Evolutionary conservation across 2,888 invertebrate species (phyloP), one percentile per base, ranked within the genome.

Genomic region (Pseudeuparius sepicola): DNA sequence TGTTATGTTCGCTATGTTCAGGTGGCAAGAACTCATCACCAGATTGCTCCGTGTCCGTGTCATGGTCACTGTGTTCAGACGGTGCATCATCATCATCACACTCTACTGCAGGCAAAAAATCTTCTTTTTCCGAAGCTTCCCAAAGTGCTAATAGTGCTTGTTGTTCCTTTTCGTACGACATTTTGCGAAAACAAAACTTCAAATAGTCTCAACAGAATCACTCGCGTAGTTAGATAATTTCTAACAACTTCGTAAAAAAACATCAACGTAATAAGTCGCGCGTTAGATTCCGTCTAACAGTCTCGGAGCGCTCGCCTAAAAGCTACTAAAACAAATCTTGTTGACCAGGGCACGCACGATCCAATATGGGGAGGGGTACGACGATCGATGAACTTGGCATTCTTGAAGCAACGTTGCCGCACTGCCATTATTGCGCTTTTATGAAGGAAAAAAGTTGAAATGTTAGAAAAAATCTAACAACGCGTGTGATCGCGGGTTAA

Each of bases 181-280:
- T 20, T 20, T 20, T 20, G 20, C n/a, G 7, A 20, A 7, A 20
- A 20, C 7, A 20, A 9, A 7, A 20, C 20, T 7, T 20, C 20
- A 9, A 20, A 20, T 9, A 20, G 7, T 20, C 7, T 20, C 20
- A 20, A 20, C 20, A 20, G 20, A 9, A 20, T 20, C 20, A 20
- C 20, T 20, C 20, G 20, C 20, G 20, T 20, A 20, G 20, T 20
- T 20, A 20, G 20, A 20, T 20, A 20, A 7, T 20, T 20, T 20
- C 20, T 20, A 20, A 20, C 20, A 20, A 20, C n/a, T 7, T 20
- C n/a, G 7, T 7, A 20, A 7, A 20, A 7, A 20, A 20, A 7
- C 7, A 9, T 7, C 20, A 20, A 20, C 20, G 26, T 7, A 20
- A 20, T 20, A 6, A 20, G 20, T 20, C 6, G 7, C 20, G 20